Evolutionary conservation across 2,888 invertebrate species (phyloP), one percentile per base, ranked within the genome.

Genomic region (Tinea trinotella): DNA sequence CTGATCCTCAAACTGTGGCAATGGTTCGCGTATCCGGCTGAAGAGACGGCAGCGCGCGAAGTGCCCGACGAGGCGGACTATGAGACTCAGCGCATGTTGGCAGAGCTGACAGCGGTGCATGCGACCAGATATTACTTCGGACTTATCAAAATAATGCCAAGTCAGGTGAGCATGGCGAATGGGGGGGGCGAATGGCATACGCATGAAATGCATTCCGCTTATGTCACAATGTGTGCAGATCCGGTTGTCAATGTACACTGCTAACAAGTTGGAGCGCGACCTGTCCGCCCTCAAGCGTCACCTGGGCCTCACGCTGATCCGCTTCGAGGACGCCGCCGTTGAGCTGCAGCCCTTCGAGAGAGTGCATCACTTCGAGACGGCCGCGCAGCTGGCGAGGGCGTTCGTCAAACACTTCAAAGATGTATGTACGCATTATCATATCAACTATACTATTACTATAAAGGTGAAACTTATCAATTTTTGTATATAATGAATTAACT

Each of bases 311-410:
- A 96, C 95, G 44, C 87, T 99, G 56, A 94, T 99, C 62, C 94
- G 94, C 70, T 99, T 99, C 81, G 99, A 99, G 82, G 97, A 99
- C 76, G 99, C 98, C 10, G 90, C 93, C 40, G 95, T 99, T 10
- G 95, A 97, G 68, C 86, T 99, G 59, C 93, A 96, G 72, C 93
- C 95, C 1, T 98, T 96, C 74, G 89, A 91, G 52, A 90, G 94
- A 62, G 89, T 90, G 65, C 96, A 98, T 87, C 93, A 93, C 54
- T 98, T 98, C 79, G 98, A 98, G 80, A 97, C 97, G 0, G 90
- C 93, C 57, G 92, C 93, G 57, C 93, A 95, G 67, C 89, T 98
- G 55, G 80, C 93, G 53, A 89, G 93, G 59, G 92, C 94, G 53
- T 90, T 97, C 64, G 86, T 93, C 59, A 91, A 92, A 61, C 97